phyloP scores from a whole-genome alignment of 2,113 vertebrate genomes.

The pig (Sus scrofa) region DNA sequence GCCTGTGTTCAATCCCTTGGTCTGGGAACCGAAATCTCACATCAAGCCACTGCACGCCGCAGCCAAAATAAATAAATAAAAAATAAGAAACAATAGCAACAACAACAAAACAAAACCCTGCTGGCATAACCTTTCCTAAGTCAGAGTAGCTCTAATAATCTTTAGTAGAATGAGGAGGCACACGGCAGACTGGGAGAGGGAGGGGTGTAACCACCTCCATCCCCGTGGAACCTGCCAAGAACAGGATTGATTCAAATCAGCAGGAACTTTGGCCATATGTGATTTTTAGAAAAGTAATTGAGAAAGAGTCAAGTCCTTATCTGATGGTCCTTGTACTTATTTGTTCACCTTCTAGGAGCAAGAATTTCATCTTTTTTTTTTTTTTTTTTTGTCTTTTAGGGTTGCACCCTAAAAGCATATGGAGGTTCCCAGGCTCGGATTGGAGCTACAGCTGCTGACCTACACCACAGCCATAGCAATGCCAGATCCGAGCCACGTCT shows the following conservation, averaged over 20 bases:
- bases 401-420: too few relatives aligned
- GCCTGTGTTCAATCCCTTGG: too few relatives aligned
- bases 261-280: neutral
- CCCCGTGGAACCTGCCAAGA: neutral
- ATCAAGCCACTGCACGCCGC: too few relatives aligned
- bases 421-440: too few relatives aligned
- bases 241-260: neutral
- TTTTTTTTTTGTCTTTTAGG: neutral
- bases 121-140: neutral
- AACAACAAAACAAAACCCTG: neutral
- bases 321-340: neutral
- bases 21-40: too few relatives aligned
- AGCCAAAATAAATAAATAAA: too few relatives aligned
- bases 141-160: neutral
- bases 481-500: too few relatives aligned
- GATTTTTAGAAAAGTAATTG: conserved; percentile 71
- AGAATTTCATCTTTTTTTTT: neutral
- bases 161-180: neutral
- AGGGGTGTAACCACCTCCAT: neutral
- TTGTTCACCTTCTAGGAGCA: neutral
- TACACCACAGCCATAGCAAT: too few relatives aligned
- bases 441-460: too few relatives aligned
- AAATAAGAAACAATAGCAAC: neutral
- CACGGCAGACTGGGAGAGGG: neutral
- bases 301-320: conserved; percentile 65